Conservation (phyloP, 2,113 vertebrate genomes). For the Coptodon bakossiorum region DNA sequence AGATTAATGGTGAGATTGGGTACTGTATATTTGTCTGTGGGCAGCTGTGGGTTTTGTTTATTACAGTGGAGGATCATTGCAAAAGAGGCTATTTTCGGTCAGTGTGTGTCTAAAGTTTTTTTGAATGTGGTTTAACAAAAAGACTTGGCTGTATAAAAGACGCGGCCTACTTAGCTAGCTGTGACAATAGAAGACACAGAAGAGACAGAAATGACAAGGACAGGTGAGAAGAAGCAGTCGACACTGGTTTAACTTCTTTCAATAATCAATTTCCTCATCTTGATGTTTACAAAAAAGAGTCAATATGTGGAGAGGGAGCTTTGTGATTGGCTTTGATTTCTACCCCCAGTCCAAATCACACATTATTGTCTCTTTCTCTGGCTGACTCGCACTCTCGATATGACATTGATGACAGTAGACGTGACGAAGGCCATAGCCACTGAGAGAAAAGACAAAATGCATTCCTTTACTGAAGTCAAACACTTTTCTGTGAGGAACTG, state of each 20-base stretch:
- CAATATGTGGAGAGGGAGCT: constrained; percentile 66
- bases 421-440: not conserved
- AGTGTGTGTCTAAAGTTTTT: not conserved
- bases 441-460: not conserved
- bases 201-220: constrained; percentile 56
- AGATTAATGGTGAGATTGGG: not conserved
- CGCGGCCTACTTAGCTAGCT: not conserved
- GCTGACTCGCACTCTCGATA: constrained; percentile 28
- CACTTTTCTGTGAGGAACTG: not conserved
- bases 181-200: not conserved
- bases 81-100: not conserved
- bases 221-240: constrained; percentile 47
- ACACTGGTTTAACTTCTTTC: constrained; percentile 65
- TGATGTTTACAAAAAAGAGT: constrained; percentile 77
- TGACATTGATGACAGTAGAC: constrained; percentile 64
- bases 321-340: constrained; percentile 80
- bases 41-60: not conserved
- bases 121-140: not conserved
- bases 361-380: constrained; percentile 61
- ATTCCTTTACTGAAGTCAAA: not conserved
- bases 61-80: not conserved
- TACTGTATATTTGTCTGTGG: not conserved
- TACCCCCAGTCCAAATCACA: constrained; percentile 66
- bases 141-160: not conserved
- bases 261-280: constrained; percentile 75